phyloP scores from a whole-genome alignment of 2,113 vertebrate species.

The Entelurus aequoreus region DNA sequence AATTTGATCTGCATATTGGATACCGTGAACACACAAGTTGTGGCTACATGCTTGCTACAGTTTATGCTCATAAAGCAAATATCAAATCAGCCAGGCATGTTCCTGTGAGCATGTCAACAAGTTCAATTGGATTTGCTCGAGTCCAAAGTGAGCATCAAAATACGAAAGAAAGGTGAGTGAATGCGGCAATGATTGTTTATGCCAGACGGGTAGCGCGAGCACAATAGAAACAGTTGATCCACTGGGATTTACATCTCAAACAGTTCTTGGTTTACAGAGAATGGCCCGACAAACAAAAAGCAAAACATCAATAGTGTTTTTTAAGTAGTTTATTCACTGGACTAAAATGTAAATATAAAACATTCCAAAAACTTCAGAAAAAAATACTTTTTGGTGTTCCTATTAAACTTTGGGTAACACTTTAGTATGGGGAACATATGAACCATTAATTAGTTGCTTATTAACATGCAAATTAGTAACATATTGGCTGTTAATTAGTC shows the following conservation, averaged over 20 bases:
- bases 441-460: too few species aligned
- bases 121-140: neutral
- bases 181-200: neutral
- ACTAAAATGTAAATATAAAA: too few species aligned
- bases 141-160: neutral
- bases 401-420: too few species aligned
- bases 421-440: too few species aligned
- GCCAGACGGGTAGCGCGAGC: constrained; percentile 1
- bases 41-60: constrained; percentile 31
- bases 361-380: too few species aligned
- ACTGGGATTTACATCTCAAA: constrained; percentile 1
- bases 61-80: constrained; percentile 29
- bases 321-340: neutral
- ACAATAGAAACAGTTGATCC: constrained; percentile 3
- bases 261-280: neutral
- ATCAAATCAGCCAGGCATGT: neutral
- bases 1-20: constrained; percentile 14
- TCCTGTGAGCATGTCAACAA: neutral
- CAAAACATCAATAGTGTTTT: neutral
- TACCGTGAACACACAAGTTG: constrained; percentile 34
- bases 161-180: neutral
- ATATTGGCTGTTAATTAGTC: too few species aligned
- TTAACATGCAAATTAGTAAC: too few species aligned
- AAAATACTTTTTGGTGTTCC: too few species aligned
- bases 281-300: neutral